Base-by-base conservation (phyloP, 2,113 vertebrate genomes). In the Passer montanus region DNA sequence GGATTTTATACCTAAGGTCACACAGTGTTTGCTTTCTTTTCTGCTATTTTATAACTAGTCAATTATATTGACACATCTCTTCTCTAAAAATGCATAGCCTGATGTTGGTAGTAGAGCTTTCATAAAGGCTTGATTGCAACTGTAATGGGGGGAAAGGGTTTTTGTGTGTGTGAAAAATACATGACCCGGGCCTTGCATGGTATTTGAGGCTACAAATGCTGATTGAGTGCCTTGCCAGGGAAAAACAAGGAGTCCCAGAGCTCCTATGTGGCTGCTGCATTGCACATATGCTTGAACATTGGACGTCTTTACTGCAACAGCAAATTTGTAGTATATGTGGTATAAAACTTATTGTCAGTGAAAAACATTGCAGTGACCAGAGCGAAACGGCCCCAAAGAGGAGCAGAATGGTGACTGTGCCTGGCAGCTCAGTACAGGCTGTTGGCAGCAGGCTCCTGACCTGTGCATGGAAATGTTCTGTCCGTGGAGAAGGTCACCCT, bases 121-220 rank as follows among this genome's bases (percentile, higher is more conserved):
- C 46, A 21, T 56, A 69, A 69, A 73, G 41, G 13, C 22, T 76
- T 47, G 33, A 64, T 31, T 67, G 18, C 56, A 91, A 2, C 63
- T 93, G 6, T 26, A 76, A n/a, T 0, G 2, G 22, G 27, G 16
- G n/a, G 17, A 43, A 10, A 15, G 22, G 23, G 26, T 68, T 84
- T 67, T 67, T 0, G 0, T 20, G 39, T 28, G 19, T 11, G 21
- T 70, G 60, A 87, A 66, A 89, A 93, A 74, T 19, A 44, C 28
- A 27, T 0, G 1, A 28, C 46, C 13, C 0, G 0, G 39, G 27
- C 62, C 7, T 73, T 12, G 2, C 0, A 0, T 30, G 33, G 28
- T 69, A 11, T 41, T 44, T 69, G 49, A 89, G 27, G 21, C 1
- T 27, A 37, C 8, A 35, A 86, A 64, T 0, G 1, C 33, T 44